phyloP scores from a whole-genome alignment of 2,113 vertebrate genomes.

The Tupaia chinensis region DNA sequence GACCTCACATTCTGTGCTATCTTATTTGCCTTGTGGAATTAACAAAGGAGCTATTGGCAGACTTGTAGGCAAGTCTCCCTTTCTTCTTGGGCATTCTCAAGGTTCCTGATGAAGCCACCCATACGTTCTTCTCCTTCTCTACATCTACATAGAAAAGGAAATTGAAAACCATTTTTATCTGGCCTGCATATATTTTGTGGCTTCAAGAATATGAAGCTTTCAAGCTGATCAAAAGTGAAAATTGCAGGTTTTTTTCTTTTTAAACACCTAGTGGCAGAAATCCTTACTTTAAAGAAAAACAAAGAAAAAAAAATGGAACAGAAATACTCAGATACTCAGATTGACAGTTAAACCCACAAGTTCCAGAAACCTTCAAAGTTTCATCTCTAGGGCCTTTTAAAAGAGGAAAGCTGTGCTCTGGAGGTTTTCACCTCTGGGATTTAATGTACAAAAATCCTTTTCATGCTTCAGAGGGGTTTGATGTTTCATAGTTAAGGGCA shows the following conservation, averaged over 20 bases:
- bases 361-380: not conserved
- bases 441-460: not conserved
- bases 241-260: conserved; percentile 43
- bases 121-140: not conserved
- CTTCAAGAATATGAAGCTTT: conserved; percentile 30
- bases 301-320: conserved; percentile 12
- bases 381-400: not conserved
- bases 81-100: not conserved
- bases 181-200: not conserved
- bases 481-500: not conserved
- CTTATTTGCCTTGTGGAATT: not conserved
- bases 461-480: not conserved
- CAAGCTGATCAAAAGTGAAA: conserved; percentile 27
- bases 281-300: conserved; percentile 1
- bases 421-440: not conserved
- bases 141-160: not conserved
- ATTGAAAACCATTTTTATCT: not conserved
- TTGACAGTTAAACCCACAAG: not conserved
- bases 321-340: not conserved
- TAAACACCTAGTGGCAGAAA: not conserved
- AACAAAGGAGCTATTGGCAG: not conserved
- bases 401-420: not conserved
- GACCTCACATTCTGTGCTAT: not conserved
- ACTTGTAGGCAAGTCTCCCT: not conserved
- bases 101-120: not conserved